Base-by-base conservation (phyloP, 2,888 invertebrate genomes). In the Andrena marginata region DNA sequence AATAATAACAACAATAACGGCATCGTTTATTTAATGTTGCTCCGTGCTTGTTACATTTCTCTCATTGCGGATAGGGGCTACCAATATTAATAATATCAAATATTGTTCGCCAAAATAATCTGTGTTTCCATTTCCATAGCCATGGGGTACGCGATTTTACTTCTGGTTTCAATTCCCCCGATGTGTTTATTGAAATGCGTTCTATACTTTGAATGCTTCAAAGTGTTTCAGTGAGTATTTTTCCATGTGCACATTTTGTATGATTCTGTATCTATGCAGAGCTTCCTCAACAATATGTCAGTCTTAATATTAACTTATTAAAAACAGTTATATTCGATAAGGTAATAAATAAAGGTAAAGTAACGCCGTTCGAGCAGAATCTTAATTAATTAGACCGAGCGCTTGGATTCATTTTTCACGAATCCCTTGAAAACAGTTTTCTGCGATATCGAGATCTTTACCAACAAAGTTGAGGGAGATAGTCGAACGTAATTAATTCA, bases 401-500 rank as follows among this genome's bases (percentile, higher is more conserved):
- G 26, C 49, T 16, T 16, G 5, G 35, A 54, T 63, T 42, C 62
- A 33, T 51, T 8, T 68, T 62, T 42, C 7, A 13, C 7, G 16
- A 49, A 6, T 29, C 51, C n/a, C 51, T 68, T 35, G 51, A 42
- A 13, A 16, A 20, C n/a, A 23, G 54, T 49, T 51, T 8, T 16
- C 54, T 31, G 26, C 10, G 20, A 67, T 60, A 59, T 62, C 7
- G 23, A 67, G 35, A 31, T 72, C 72, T 71, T 77, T 49, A 10
- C 23, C 5, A 20, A 65, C 29, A 51, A 77, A 67, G 51, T 72
- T 54, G 23, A 62, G 56, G 31, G 10, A 20, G 74, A 64, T 74
- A 65, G 64, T 33, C 49, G 35, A 79, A 35, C 26, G 33, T 29
- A 76, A 76, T 65, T 80, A 80, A 71, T 48, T 76, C 26, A 10